Evolutionary conservation across 2,113 vertebrate genomes (phyloP), one percentile per base, ranked within the genome.

Genomic region (Triplophysa siluroides): DNA sequence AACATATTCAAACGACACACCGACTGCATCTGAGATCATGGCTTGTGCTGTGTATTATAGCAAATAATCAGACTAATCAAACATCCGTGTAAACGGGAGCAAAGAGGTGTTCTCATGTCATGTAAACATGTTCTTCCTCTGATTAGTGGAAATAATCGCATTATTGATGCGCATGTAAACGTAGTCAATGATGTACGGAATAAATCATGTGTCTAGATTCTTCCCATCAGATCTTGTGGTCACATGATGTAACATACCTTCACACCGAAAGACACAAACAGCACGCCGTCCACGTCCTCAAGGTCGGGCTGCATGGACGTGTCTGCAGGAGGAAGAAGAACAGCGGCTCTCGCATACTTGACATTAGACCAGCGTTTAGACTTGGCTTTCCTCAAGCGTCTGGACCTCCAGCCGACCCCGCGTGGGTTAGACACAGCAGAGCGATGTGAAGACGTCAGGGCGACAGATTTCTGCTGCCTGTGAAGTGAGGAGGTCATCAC

Each of bases 211-310:
- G 33, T 38, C 5, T 29, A 29, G 29, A 29, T 29, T 29, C 7
- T 1, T 50, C 14, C 50, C 11, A 4, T 79, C 54, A 76, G 11
- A 24, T 45, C 3, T 26, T 12, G 33, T 61, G 12, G 6, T 2
- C 18, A 26, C 23, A 38, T 18, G 8, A 61, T 47, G 4, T 11
- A 47, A 21, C 54, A 8, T 94, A 98, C 97, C 96, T 96, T 97
- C 58, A 94, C 96, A 83, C 91, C 91, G 90, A 98, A 97, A 24
- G 97, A 96, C 78, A 96, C 95, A 91, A 98, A 98, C 65, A 97
- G 93, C 88, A 98, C 91, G 84, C 96, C 97, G 16, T 98, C 97
- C 19, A 99, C 95, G 74, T 97, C 94, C 87, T 98, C 97, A 85
- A 97, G 92, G 87, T 97, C 96, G 0, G 95, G 96, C 71, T 95